These are phyloP conservation scores for Ophioninae sp. DNA, from an alignment of 2,888 invertebrate species.

Conservation along the genomic window DNA sequence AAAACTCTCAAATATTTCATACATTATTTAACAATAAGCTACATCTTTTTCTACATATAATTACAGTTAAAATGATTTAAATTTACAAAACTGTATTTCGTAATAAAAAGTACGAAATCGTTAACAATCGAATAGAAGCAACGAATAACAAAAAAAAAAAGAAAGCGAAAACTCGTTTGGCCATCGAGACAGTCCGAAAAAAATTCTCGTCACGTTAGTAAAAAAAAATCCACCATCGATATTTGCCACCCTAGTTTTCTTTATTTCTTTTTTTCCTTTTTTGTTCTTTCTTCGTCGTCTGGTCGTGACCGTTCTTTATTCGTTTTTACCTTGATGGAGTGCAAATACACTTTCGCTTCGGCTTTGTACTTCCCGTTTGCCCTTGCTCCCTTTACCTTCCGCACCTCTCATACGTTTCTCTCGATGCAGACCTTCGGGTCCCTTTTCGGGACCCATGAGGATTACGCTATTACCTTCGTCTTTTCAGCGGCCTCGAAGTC, in stretches of 20 bases:
- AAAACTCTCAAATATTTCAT: too few relatives aligned
- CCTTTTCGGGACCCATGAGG: neutral
- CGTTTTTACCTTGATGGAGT: neutral
- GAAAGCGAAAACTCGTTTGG: neutral
- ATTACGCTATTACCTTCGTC: constrained; percentile 12
- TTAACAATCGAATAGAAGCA: neutral
- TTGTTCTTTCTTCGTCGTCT: neutral
- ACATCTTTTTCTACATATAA: too few relatives aligned
- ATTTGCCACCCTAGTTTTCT: neutral
- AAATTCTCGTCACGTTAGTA: neutral
- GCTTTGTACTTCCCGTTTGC: neutral
- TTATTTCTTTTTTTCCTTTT: too few relatives aligned
- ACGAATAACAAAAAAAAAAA: neutral
- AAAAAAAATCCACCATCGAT: neutral
- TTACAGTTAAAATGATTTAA: too few relatives aligned
- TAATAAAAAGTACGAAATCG: too few relatives aligned
- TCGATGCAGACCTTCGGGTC: neutral
- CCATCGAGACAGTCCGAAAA: neutral
- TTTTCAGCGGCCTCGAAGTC: neutral
- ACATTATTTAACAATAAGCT: too few relatives aligned
- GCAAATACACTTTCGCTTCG: neutral
- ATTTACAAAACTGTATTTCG: too few relatives aligned
- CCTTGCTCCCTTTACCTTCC: neutral
- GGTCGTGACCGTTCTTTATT: neutral
- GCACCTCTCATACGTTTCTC: neutral